phyloP scores from a whole-genome alignment of 2,797 vertebrate species.

The Coregonus ussuriensis region DNA sequence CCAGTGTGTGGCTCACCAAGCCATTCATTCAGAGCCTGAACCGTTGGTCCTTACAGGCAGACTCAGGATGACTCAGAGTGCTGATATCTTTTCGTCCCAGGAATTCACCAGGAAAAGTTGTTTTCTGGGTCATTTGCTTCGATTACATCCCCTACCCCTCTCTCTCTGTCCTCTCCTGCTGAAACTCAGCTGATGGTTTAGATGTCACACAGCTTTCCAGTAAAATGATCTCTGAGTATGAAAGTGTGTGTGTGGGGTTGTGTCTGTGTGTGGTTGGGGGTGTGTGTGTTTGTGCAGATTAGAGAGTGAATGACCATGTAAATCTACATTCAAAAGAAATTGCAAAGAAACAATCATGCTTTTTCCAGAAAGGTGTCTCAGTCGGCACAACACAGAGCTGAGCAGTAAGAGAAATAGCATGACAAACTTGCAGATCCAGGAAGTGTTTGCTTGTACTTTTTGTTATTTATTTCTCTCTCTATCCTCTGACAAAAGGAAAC shows the following conservation, averaged over 20 bases:
- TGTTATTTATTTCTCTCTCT: neutral
- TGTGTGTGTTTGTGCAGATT: conserved; percentile 12
- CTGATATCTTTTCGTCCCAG: conserved; percentile 51
- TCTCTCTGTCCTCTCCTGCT: neutral
- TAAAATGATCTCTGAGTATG: conserved; percentile 22
- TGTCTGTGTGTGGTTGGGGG: conserved; percentile 12
- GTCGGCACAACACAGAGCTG: neutral
- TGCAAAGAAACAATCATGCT: neutral
- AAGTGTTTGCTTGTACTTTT: neutral
- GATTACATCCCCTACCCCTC: conserved; percentile 28
- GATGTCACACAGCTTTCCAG: neutral
- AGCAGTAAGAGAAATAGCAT: neutral
- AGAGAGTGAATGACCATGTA: conserved; percentile 6
- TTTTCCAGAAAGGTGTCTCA: neutral
- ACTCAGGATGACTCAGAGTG: conserved; percentile 50
- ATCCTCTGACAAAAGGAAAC: neutral
- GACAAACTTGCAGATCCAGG: neutral
- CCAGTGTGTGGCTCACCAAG: neutral
- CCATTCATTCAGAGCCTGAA: neutral
- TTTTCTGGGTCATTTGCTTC: conserved; percentile 59
- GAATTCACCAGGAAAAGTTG: conserved; percentile 50
- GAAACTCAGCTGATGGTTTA: neutral
- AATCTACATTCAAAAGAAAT: neutral
- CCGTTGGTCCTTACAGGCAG: conserved; percentile 48
- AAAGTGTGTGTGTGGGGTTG: conserved; percentile 23